Conservation (phyloP, 2,888 invertebrate species). For the Troides oblongomaculatus region DNA sequence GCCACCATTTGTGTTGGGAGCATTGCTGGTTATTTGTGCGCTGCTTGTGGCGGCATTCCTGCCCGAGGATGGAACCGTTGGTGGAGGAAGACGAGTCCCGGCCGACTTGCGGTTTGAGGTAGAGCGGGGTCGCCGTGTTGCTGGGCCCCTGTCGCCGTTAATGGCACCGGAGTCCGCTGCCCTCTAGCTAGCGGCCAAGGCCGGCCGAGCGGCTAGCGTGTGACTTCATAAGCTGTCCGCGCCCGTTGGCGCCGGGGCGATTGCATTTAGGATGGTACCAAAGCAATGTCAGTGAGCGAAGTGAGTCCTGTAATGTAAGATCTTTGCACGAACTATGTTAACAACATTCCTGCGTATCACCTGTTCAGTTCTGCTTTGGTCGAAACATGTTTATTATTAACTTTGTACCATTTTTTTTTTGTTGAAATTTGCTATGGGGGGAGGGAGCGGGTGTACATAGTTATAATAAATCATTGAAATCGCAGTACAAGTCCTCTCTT, state of each 20-base stretch:
- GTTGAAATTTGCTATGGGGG: constrained; percentile 51
- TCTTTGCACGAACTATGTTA: constrained; percentile 52
- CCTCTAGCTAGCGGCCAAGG: constrained; percentile 79
- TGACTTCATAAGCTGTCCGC: constrained; percentile 56
- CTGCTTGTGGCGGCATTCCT: constrained; percentile 94
- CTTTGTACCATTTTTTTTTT: constrained; percentile 69
- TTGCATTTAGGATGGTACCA: constrained; percentile 69
- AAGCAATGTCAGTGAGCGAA: constrained; percentile 60
- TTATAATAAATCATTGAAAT: constrained; percentile 56
- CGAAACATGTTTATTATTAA: constrained; percentile 55
- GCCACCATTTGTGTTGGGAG: constrained; percentile 99
- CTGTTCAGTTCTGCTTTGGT: constrained; percentile 51
- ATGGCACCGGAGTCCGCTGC: constrained; percentile 89
- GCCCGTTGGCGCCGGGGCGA: constrained; percentile 40
- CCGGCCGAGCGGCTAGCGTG: constrained; percentile 71
- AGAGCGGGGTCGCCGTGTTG: constrained; percentile 87
- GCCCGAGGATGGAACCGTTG: constrained; percentile 81
- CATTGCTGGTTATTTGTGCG: constrained; percentile 96
- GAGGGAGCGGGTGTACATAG: constrained; percentile 59
- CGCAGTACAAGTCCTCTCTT: constrained; percentile 49
- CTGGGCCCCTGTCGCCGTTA: constrained; percentile 88
- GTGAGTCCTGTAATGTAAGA: constrained; percentile 47
- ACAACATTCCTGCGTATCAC: constrained; percentile 55
- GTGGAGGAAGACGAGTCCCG: constrained; percentile 75
- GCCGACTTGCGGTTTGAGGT: constrained; percentile 90